These are phyloP conservation scores for Cladopsammia gracilis DNA, from an alignment of 64 coral and sea anemone genomes.

Conservation along the genomic window DNA sequence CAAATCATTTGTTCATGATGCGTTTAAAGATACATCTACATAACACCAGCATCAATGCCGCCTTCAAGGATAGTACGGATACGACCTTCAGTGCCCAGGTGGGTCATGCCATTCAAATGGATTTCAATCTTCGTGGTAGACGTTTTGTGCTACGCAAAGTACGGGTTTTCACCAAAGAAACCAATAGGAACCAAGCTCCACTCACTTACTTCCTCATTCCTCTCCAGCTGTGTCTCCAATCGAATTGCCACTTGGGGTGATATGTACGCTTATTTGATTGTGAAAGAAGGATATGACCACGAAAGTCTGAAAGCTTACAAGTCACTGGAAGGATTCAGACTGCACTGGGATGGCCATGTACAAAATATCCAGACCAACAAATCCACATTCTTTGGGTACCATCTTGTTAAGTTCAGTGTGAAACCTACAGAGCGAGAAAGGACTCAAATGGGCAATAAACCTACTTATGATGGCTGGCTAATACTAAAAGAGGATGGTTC, in stretches of 20 bases:
- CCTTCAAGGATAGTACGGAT: background rate
- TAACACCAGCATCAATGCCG: background rate
- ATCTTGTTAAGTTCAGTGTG: slow-evolving; percentile 32
- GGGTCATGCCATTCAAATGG: too few species aligned
- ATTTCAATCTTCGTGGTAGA: too few species aligned
- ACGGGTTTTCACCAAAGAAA: too few species aligned
- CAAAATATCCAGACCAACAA: slow-evolving; percentile 38
- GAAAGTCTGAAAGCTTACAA: slow-evolving; percentile 39
- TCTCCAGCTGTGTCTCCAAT: too few species aligned
- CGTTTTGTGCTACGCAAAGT: too few species aligned
- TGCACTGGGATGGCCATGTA: slow-evolving; percentile 44
- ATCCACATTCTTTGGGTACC: slow-evolving; percentile 8
- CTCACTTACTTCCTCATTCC: too few species aligned
- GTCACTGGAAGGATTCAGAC: slow-evolving; percentile 23
- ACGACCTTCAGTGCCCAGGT: too few species aligned
- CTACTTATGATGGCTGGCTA: slow-evolving; percentile 55
- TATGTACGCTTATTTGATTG: slow-evolving; percentile 42
- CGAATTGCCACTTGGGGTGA: background rate
- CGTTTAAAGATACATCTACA: background rate
- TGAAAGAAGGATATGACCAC: slow-evolving; percentile 30
- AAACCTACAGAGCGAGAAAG: slow-evolving; percentile 58
- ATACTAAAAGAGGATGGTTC: slow-evolving; percentile 40
- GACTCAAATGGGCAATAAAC: slow-evolving; percentile 29
- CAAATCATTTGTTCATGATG: slow-evolving; percentile 48
- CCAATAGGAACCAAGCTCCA: too few species aligned